phyloP scores from a whole-genome alignment of 2,797 vertebrate species.

The Channa striata region DNA sequence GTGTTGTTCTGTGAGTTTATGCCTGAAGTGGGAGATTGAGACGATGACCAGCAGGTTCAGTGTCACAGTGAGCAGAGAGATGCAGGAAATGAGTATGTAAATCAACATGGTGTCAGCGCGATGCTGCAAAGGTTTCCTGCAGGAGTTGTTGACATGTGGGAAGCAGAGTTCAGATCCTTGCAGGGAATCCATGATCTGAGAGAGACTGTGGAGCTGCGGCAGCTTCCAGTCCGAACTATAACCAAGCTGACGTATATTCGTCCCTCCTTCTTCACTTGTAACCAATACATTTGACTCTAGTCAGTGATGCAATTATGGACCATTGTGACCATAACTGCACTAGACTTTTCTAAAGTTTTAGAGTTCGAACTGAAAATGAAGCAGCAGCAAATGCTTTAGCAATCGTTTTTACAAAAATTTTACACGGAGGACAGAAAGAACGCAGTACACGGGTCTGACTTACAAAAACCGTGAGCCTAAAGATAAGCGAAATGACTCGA shows the following conservation, averaged over 20 bases:
- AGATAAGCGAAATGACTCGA: no score
- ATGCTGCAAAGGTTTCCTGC: constrained; percentile 14
- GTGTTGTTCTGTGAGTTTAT: no score
- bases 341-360: no score
- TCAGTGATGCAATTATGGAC: not conserved
- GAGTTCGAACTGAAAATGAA: no score
- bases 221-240: not conserved
- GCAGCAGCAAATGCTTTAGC: no score
- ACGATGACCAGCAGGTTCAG: constrained; percentile 54
- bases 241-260: not conserved
- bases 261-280: constrained; percentile 10
- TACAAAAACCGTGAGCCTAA: no score
- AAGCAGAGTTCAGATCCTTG: no score
- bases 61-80: constrained; percentile 33
- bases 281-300: not conserved
- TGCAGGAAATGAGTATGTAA: constrained; percentile 41
- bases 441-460: no score
- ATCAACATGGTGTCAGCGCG: constrained; percentile 9
- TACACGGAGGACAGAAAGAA: no score
- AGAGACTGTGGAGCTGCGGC: not conserved
- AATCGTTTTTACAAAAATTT: no score
- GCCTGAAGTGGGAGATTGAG: constrained; percentile 53
- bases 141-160: constrained; percentile 12
- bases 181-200: no score
- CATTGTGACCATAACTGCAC: no score